Percentiles rank a stretch among this genome's conserved stretches.
These are phyloP conservation scores for Aptenodytes forsteri DNA, from an alignment of 2,113 vertebrate species.

Conservation along the genomic window DNA sequence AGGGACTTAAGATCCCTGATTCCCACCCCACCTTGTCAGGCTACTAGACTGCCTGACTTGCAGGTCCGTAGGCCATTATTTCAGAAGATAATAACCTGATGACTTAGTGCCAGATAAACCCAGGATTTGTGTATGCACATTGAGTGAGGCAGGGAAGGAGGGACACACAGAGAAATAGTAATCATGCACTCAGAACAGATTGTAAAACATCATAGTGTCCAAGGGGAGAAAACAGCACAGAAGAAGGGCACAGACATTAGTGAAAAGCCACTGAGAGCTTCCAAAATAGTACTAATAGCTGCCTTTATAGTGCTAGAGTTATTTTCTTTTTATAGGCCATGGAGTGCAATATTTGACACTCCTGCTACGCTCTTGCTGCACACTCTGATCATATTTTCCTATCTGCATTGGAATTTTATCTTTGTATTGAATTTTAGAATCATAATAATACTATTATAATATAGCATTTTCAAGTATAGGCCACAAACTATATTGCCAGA, in stretches of 20 bases:
- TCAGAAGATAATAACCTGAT: slow-evolving; percentile 22
- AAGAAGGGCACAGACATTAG: slow-evolving; percentile 50
- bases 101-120: slow-evolving; percentile 29
- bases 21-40: not conserved
- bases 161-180: slow-evolving; percentile 49
- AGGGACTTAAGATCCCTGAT: not conserved
- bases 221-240: slow-evolving; percentile 56
- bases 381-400: slow-evolving; percentile 15
- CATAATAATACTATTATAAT: slow-evolving; percentile 8
- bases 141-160: slow-evolving; percentile 31
- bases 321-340: slow-evolving; percentile 51
- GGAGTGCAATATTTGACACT: slow-evolving; percentile 43
- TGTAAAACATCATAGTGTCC: slow-evolving; percentile 54
- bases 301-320: slow-evolving; percentile 18
- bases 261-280: slow-evolving; percentile 64
- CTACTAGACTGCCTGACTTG: not conserved
- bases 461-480: slow-evolving; percentile 7
- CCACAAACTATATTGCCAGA: slow-evolving; percentile 15
- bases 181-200: slow-evolving; percentile 56
- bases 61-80: slow-evolving; percentile 7
- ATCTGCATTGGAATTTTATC: slow-evolving; percentile 46
- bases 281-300: slow-evolving; percentile 71
- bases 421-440: slow-evolving; percentile 45
- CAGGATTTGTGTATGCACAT: slow-evolving; percentile 25
- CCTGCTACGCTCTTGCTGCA: not conserved